These are phyloP conservation scores for Ammodramus savannarum DNA, from an alignment of 2,113 vertebrate species.

Conservation along the genomic window DNA sequence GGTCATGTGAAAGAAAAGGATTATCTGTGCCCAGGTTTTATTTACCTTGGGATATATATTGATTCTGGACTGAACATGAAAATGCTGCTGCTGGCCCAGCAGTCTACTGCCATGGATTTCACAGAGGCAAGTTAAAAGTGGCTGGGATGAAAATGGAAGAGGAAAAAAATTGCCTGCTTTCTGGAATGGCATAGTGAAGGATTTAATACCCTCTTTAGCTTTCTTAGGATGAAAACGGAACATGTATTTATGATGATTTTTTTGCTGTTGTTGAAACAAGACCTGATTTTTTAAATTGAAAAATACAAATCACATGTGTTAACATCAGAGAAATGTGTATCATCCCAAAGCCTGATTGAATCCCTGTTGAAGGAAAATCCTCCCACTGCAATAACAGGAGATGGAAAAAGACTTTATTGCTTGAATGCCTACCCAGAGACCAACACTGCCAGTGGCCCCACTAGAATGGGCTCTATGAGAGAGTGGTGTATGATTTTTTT, in stretches of 20 bases:
- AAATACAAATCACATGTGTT: neutral
- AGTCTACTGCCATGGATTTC: conserved; percentile 11
- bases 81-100: neutral
- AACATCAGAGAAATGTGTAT: neutral
- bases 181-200: neutral
- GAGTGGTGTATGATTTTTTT: neutral
- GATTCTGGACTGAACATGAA: neutral
- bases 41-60: neutral
- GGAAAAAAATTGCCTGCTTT: neutral
- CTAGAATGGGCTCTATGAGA: neutral
- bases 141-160: neutral
- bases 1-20: neutral
- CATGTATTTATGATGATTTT: neutral
- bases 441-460: neutral
- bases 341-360: neutral
- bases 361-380: neutral
- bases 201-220: neutral
- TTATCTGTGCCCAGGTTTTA: neutral
- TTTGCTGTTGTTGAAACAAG: neutral
- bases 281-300: neutral
- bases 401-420: neutral
- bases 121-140: neutral
- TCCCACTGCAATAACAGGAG: neutral
- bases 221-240: neutral
- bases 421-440: neutral